These are phyloP conservation scores for Papilio protenor DNA, from an alignment of 2,888 invertebrate species.

Conservation along the genomic window DNA sequence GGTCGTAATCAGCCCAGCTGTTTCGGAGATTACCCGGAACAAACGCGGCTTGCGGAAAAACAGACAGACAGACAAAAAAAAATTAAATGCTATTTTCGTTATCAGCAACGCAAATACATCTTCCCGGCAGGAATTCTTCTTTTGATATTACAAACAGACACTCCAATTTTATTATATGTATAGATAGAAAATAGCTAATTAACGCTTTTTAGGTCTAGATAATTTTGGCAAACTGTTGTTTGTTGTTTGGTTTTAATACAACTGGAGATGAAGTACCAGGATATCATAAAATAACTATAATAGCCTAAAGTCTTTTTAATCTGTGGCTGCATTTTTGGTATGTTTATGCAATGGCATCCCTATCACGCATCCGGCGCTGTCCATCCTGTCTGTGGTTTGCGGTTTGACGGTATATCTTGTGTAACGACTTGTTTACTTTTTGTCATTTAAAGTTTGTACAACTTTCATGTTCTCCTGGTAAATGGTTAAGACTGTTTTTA, in stretches of 20 bases:
- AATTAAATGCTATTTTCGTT: no score
- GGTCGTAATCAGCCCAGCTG: no score
- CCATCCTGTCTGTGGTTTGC: constrained; percentile 40
- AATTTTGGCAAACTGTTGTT: background rate
- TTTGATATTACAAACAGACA: no score
- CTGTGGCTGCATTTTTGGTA: constrained; percentile 4
- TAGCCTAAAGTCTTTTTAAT: constrained; percentile 9
- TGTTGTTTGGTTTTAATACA: background rate
- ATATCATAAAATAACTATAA: background rate
- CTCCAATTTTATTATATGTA: no score
- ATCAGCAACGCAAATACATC: no score
- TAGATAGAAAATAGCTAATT: background rate
- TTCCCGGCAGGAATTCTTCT: no score
- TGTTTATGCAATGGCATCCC: constrained; percentile 16
- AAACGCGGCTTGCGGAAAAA: no score
- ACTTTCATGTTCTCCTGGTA: constrained; percentile 27
- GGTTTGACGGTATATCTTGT: constrained; percentile 20
- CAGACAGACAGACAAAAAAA: no score
- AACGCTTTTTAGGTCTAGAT: no score
- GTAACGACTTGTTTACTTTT: constrained; percentile 2
- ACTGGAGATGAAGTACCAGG: constrained; percentile 11
- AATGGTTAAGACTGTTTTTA: background rate
- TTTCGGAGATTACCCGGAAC: no score
- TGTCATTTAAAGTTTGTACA: background rate
- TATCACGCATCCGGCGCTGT: constrained; percentile 30